Conservation (phyloP, 1,140 invertebrate genomes). For the Apolygus lucorum region DNA sequence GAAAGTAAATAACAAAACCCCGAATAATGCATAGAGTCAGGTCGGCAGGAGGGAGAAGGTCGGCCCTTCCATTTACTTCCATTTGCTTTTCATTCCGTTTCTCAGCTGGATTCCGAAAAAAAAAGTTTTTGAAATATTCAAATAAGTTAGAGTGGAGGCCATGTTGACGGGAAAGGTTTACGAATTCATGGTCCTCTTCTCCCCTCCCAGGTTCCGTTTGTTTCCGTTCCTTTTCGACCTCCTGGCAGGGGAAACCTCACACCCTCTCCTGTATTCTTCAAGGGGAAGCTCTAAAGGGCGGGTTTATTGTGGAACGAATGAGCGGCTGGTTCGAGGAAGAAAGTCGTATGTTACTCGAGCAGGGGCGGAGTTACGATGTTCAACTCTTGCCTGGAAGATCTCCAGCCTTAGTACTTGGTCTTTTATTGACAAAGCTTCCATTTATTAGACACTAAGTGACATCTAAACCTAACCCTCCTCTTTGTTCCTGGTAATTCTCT, state of each 20-base stretch:
- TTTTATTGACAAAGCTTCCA: background rate
- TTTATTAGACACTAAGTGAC: conserved; percentile 9
- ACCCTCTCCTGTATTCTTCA: background rate
- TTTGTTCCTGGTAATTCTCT: too few relatives aligned
- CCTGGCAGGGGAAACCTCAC: background rate
- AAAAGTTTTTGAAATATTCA: conserved; percentile 6
- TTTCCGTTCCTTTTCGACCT: background rate
- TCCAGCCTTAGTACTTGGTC: background rate
- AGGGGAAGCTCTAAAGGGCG: background rate
- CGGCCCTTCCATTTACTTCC: too few relatives aligned
- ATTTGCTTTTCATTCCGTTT: too few relatives aligned
- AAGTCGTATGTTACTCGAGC: background rate
- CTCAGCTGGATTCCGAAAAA: too few relatives aligned
- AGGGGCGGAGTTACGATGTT: background rate
- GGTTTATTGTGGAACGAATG: background rate
- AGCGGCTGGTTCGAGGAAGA: background rate
- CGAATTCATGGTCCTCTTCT: background rate
- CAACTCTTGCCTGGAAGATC: background rate
- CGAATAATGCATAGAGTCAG: too few relatives aligned
- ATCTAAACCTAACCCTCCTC: too few relatives aligned
- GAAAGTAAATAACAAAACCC: too few relatives aligned
- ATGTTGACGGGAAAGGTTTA: conserved; percentile 8
- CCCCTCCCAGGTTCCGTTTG: background rate
- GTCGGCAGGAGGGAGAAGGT: too few relatives aligned
- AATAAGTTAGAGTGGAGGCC: conserved; percentile 13